Percentiles rank a stretch among this genome's conserved stretches.
These are phyloP conservation scores for Chitala chitala DNA, from an alignment of 2,113 vertebrate species.

Conservation along the genomic window DNA sequence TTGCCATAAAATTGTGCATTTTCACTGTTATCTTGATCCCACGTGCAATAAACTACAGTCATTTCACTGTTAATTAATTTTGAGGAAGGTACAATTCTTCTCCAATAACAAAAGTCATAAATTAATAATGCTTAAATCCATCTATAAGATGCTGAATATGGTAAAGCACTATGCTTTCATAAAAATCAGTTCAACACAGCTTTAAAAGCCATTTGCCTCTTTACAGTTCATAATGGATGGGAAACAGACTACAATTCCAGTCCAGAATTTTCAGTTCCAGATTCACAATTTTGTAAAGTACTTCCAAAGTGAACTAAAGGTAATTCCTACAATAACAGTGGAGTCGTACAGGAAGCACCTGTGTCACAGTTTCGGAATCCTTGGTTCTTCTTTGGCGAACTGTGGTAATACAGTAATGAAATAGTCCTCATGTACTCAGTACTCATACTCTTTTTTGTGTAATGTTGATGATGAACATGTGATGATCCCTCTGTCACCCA, in stretches of 20 bases:
- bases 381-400: neutral
- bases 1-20: too few relatives aligned
- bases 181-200: conserved; percentile 33
- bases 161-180: conserved; percentile 10
- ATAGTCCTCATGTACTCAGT: neutral
- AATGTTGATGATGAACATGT: neutral
- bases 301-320: conserved; percentile 51
- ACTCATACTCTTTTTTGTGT: neutral
- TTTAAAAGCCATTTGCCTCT: conserved; percentile 50
- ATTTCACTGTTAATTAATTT: too few relatives aligned
- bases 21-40: too few relatives aligned
- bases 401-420: neutral
- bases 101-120: too few relatives aligned
- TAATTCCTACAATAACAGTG: too few relatives aligned
- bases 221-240: conserved; percentile 14
- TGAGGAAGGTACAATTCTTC: too few relatives aligned
- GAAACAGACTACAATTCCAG: conserved; percentile 47
- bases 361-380: conserved; percentile 37
- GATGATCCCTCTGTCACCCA: too few relatives aligned
- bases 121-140: neutral
- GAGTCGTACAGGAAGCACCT: conserved; percentile 45
- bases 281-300: conserved; percentile 54
- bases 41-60: too few relatives aligned
- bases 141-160: neutral
- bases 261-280: conserved; percentile 51